These are phyloP conservation scores for Drosophila emarginata DNA, from an alignment of 2,888 invertebrate species.

Conservation along the genomic window DNA sequence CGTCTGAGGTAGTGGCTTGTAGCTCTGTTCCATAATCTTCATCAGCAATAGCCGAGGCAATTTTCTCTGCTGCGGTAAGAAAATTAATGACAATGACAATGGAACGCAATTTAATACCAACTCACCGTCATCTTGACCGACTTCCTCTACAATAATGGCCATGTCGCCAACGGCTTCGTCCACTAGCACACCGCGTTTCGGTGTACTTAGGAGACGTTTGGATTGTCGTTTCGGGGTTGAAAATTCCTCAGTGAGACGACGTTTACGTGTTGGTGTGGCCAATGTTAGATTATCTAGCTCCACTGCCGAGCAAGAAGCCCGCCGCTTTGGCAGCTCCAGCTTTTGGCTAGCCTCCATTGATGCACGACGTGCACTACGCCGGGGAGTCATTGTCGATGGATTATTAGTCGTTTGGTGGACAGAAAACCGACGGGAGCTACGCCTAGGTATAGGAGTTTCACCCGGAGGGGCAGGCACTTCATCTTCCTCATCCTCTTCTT, in stretches of 20 bases:
- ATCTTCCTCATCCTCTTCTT: background rate
- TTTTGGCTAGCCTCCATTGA: conserved; percentile 41
- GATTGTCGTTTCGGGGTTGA: conserved; percentile 50
- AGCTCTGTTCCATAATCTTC: conserved; percentile 61
- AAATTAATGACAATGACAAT: background rate
- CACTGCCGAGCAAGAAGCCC: conserved; percentile 49
- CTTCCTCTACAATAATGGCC: conserved; percentile 60
- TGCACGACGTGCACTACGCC: conserved; percentile 45
- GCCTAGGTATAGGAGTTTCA: conserved; percentile 31
- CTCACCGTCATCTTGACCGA: conserved; percentile 32
- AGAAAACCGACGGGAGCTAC: conserved; percentile 36
- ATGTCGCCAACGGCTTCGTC: conserved; percentile 64
- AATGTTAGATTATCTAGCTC: conserved; percentile 2
- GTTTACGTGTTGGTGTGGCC: conserved; percentile 49
- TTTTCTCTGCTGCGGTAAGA: conserved; percentile 5
- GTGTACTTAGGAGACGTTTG: conserved; percentile 48
- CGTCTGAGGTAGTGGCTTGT: conserved; percentile 11
- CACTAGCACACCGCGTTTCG: conserved; percentile 37
- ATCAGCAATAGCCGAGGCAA: conserved; percentile 28
- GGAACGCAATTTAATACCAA: background rate
- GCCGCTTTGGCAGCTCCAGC: conserved; percentile 29
- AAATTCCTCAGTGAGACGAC: conserved; percentile 43
- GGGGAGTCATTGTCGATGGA: conserved; percentile 24
- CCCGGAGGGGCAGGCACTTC: conserved; percentile 13
- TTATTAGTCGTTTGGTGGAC: conserved; percentile 27